Evolutionary conservation across 2,888 invertebrate species (phyloP).

Genomic region (Drosophila suboccidentalis): DNA sequence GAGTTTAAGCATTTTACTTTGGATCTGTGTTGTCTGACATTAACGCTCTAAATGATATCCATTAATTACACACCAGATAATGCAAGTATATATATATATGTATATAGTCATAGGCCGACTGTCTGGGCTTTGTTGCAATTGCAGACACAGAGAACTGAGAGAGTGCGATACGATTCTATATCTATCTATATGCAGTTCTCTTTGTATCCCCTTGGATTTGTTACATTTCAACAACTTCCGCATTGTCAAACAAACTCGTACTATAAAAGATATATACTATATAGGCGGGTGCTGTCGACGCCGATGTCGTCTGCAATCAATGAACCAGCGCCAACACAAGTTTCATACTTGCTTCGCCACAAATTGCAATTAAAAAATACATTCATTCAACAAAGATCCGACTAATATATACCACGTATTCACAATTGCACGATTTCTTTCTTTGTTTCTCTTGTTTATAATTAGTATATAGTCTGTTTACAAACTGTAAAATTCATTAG

Average conservation of each 20-base stretch:
- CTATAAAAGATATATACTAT: constrained; percentile 24
- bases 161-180: constrained; percentile 37
- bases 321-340: constrained; percentile 61
- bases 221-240: constrained; percentile 75
- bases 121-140: constrained; percentile 69
- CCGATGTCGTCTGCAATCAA: constrained; percentile 64
- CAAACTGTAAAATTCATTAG: neutral
- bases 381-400: neutral
- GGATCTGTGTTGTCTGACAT: constrained; percentile 32
- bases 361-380: constrained; percentile 23
- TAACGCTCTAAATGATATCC: constrained; percentile 60
- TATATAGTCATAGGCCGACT: constrained; percentile 48
- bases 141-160: constrained; percentile 46
- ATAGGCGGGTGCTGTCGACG: constrained; percentile 44
- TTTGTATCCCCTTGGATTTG: constrained; percentile 76
- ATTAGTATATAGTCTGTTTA: neutral
- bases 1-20: constrained; percentile 39
- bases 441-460: neutral
- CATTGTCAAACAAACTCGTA: constrained; percentile 77
- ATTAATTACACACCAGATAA: constrained; percentile 69
- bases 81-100: constrained; percentile 31
- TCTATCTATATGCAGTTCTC: constrained; percentile 66
- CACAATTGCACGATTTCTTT: neutral
- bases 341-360: constrained; percentile 27
- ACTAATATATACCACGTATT: constrained; percentile 9